These are phyloP conservation scores for Sminthurinus aureus DNA, from an alignment of 2,888 invertebrate genomes.

Conservation along the genomic window DNA sequence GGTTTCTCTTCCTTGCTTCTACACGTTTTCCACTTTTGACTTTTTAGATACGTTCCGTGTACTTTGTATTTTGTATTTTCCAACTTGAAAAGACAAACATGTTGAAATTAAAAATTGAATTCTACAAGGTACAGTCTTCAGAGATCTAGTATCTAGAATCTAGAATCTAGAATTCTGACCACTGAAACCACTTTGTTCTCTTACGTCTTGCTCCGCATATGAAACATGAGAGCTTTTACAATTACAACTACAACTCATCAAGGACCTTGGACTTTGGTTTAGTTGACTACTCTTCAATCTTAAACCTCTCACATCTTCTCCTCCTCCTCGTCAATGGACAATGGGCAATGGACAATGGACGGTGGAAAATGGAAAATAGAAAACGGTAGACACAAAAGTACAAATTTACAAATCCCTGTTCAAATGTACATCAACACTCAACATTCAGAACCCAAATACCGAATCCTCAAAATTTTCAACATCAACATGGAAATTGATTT, in stretches of 20 bases:
- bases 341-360: not conserved
- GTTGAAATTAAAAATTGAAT: constrained; percentile 23
- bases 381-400: not conserved
- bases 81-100: not conserved
- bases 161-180: not conserved
- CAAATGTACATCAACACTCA: not conserved
- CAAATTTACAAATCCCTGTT: not conserved
- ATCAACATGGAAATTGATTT: constrained; percentile 10
- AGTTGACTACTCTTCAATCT: too few species aligned
- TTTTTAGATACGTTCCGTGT: too few species aligned
- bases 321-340: too few species aligned
- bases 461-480: constrained; percentile 3
- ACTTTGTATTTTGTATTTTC: too few species aligned
- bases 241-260: not conserved
- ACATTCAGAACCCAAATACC: not conserved
- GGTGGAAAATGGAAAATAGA: too few species aligned
- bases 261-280: not conserved
- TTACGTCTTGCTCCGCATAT: not conserved
- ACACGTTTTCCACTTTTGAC: not conserved
- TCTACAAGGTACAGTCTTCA: too few species aligned
- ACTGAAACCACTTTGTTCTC: not conserved
- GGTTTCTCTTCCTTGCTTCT: too few species aligned
- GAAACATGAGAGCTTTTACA: not conserved
- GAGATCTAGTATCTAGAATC: too few species aligned
- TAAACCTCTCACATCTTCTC: too few species aligned